These are phyloP conservation scores for Oryctes rhinoceros DNA, from an alignment of 1,140 invertebrate species.

Conservation along the genomic window DNA sequence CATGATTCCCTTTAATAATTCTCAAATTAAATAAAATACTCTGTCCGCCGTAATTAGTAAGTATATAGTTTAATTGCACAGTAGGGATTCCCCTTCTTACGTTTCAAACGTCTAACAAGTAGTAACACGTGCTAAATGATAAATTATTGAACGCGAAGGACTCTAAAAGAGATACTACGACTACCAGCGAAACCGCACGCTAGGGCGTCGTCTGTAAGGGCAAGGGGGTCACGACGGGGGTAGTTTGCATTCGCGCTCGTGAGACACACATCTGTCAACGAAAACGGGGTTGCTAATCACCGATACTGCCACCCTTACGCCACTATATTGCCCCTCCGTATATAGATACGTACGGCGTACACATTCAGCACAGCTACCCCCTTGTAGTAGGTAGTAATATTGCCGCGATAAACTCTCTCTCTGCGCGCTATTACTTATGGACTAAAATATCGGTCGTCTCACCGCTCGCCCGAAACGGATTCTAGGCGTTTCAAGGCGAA, in stretches of 20 bases:
- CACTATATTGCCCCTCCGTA: not conserved
- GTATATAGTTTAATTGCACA: slow-evolving; percentile 6
- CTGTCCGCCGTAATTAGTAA: not conserved
- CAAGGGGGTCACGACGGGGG: not conserved
- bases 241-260: slow-evolving; percentile 35
- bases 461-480: not conserved
- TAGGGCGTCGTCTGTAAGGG: slow-evolving; percentile 22
- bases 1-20: too few relatives aligned
- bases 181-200: slow-evolving; percentile 13
- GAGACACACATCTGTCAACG: slow-evolving; percentile 36
- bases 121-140: slow-evolving; percentile 27
- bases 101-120: not conserved
- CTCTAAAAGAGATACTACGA: slow-evolving; percentile 4
- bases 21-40: too few relatives aligned
- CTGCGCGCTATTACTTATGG: slow-evolving; percentile 22
- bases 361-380: too few relatives aligned
- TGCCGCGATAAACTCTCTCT: slow-evolving; percentile 8
- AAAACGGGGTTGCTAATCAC: slow-evolving; percentile 30
- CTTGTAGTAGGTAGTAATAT: slow-evolving; percentile 13
- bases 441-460: slow-evolving; percentile 5
- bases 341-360: not conserved
- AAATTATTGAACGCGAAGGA: slow-evolving; percentile 32
- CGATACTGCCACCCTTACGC: slow-evolving; percentile 20
- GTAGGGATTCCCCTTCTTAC: not conserved
- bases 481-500: not conserved